phyloP scores from a whole-genome alignment of 2,113 vertebrate genomes.

The Pleuronectes platessa region DNA sequence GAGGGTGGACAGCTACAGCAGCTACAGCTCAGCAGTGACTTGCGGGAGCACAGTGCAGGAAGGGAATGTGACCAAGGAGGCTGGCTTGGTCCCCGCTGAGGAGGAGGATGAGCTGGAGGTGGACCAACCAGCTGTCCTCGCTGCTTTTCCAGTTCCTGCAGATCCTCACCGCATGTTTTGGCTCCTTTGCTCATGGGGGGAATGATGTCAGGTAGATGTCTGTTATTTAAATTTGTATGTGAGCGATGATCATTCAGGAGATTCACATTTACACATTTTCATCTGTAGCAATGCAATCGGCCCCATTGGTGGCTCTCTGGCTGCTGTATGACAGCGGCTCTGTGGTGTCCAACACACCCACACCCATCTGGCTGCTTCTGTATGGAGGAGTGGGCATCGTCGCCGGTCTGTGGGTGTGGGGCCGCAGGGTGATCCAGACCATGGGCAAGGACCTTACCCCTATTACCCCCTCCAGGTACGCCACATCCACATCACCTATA shows the following conservation, averaged over 20 bases:
- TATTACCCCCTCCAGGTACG: constrained; percentile 95
- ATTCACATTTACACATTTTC: background rate
- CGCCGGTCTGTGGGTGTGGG: constrained; percentile 94
- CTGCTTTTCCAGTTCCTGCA: constrained; percentile 95
- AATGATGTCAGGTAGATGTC: constrained; percentile 92
- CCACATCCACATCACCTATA: background rate
- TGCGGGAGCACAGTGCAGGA: constrained; percentile 69
- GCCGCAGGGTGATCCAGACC: constrained; percentile 96
- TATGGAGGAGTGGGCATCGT: constrained; percentile 94
- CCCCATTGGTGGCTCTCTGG: constrained; percentile 92
- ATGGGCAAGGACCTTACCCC: constrained; percentile 97
- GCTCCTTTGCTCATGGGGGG: constrained; percentile 96
- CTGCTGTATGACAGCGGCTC: constrained; percentile 86
- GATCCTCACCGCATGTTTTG: constrained; percentile 96
- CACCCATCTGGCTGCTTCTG: constrained; percentile 93
- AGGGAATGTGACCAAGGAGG: constrained; percentile 55
- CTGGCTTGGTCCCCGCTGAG: constrained; percentile 66
- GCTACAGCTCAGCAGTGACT: constrained; percentile 89
- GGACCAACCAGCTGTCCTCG: constrained; percentile 90
- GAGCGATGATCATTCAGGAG: background rate
- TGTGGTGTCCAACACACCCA: constrained; percentile 83
- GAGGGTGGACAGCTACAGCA: constrained; percentile 93
- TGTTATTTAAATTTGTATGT: background rate
- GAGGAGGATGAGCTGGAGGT: constrained; percentile 92
- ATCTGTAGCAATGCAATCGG: constrained; percentile 93